phyloP scores from a whole-genome alignment of 2,113 vertebrate species.

The Brachyhypopomus gauderio region DNA sequence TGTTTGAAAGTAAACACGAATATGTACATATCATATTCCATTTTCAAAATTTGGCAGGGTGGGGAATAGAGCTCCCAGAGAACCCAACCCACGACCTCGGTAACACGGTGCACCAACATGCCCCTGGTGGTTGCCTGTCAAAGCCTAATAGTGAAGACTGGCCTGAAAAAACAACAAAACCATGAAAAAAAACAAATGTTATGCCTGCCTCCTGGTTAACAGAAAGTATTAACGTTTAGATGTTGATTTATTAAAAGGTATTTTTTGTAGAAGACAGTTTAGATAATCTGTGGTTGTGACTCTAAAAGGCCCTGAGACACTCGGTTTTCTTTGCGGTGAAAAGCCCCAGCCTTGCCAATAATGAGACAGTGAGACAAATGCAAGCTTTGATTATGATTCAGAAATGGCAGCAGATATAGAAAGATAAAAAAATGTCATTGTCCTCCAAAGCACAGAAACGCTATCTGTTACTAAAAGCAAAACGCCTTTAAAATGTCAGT shows the following conservation, averaged over 20 bases:
- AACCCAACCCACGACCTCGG: too few relatives aligned
- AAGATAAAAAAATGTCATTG: constrained; percentile 63
- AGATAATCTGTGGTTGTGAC: not conserved
- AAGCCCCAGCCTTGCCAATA: not conserved
- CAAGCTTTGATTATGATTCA: constrained; percentile 52
- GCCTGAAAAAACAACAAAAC: too few relatives aligned
- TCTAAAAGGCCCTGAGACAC: constrained; percentile 12
- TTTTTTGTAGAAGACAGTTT: not conserved
- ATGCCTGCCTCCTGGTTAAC: not conserved
- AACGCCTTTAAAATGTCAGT: constrained; percentile 74
- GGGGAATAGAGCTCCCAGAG: too few relatives aligned
- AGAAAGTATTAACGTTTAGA: not conserved
- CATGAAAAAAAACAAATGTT: not conserved
- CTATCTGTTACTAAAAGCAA: constrained; percentile 43
- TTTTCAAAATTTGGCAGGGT: too few relatives aligned
- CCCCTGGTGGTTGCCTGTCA: too few relatives aligned
- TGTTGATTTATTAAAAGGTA: not conserved
- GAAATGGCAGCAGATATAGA: constrained; percentile 47
- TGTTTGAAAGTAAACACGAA: too few relatives aligned
- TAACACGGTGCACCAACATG: too few relatives aligned
- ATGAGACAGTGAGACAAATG: constrained; percentile 17
- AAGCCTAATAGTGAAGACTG: too few relatives aligned
- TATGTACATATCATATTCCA: too few relatives aligned
- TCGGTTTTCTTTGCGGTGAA: not conserved
- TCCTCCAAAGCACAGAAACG: constrained; percentile 43